Base-by-base conservation (phyloP, 2,888 invertebrate species). In the Agelastica alni region DNA sequence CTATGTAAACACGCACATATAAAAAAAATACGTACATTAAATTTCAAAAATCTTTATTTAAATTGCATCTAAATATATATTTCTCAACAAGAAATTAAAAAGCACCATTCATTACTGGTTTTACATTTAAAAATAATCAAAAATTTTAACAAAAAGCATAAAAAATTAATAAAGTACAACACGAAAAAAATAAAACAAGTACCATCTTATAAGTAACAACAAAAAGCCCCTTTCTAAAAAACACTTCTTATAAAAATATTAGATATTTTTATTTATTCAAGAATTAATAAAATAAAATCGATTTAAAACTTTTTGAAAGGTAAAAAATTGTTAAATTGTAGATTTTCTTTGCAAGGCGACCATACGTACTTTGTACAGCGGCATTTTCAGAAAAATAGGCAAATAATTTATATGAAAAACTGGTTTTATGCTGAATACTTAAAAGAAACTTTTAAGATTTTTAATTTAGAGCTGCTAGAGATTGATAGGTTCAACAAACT, bases 1-100 rank as follows among this genome's bases (percentile, higher is more conserved):
- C 9, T 72, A 66, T 39, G 66, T 65, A 28, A 65, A 69, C 43
- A 66, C 62, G 14, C 67, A 67, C 42, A 59, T 58, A 17, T 64
- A 55, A 64, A 36, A 51, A 36, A 37, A 32, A 34, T 3, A 14
- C 14, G 12, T 6, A 18, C n/a, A n/a, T n/a, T 31, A 30, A 46
- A 20, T 46, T 53, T 53, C 14, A 55, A 58, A 55, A 60, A 56
- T 54, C 26, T 59, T 63, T 64, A 59, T 61, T 63, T 56, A 46
- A 54, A 56, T 49, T 54, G 59, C 56, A 56, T 53, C 59, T 56
- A 54, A 51, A 54, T 58, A 58, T 56, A 58, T 53, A 48, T n/a
- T 43, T 51, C 53, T 55, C 51, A 60, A 60, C 60, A 60, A 51
- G 49, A 58, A 58, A 60, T 53, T 58, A 55, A 55, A 58, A 60